Percentiles rank a stretch among this genome's conserved stretches.
Conservation (phyloP, 2,113 vertebrate species). For the Hemichromis elongatus region DNA sequence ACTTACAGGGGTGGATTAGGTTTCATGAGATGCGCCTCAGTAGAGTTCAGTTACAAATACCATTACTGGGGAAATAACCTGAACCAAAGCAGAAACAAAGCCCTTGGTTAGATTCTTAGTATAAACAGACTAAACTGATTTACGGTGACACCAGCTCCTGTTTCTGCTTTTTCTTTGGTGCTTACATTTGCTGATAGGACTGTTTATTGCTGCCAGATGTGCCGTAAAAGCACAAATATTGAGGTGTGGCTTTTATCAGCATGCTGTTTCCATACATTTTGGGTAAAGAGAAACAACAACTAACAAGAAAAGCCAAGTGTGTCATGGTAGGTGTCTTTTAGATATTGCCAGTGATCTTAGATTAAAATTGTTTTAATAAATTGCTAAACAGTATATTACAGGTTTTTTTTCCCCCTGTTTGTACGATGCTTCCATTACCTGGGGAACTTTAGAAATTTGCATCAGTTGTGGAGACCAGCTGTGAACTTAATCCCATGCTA, state of each 20-base stretch:
- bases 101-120: background rate
- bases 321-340: background rate
- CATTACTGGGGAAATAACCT: background rate
- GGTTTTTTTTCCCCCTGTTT: background rate
- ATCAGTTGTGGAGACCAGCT: background rate
- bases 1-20: background rate
- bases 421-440: rapidly evolving
- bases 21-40: background rate
- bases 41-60: background rate
- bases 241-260: background rate
- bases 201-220: background rate
- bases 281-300: background rate
- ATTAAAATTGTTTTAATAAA: rapidly evolving
- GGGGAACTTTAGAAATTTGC: background rate
- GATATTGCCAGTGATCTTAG: rapidly evolving
- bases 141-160: background rate
- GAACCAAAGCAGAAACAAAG: background rate
- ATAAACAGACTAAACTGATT: background rate
- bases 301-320: background rate
- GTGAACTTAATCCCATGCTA: background rate
- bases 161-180: background rate
- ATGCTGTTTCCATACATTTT: background rate
- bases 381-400: background rate
- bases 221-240: background rate
- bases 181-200: background rate